Conservation (phyloP, 2,797 vertebrate species). For the Carduelis carduelis region DNA sequence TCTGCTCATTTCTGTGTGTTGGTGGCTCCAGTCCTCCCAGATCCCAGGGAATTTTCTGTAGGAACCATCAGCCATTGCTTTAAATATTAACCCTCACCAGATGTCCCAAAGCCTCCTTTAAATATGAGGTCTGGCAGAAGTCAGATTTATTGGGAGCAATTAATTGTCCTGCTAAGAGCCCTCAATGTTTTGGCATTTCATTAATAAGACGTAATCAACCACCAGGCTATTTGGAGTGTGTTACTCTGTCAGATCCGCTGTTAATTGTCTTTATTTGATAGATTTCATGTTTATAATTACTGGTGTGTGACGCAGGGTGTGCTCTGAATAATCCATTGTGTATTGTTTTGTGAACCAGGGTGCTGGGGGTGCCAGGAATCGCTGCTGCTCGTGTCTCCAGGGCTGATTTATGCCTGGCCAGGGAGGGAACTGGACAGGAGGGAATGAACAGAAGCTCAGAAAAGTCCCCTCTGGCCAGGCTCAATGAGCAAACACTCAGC, state of each 20-base stretch:
- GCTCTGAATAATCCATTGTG: conserved; percentile 63
- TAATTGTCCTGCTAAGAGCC: conserved; percentile 23
- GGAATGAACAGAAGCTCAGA: background rate
- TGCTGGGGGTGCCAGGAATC: background rate
- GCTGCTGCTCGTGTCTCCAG: background rate
- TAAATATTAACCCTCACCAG: conserved; percentile 37
- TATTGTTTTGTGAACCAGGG: conserved; percentile 17
- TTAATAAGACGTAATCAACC: conserved; percentile 23
- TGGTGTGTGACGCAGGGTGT: conserved; percentile 37
- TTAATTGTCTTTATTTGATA: conserved; percentile 53
- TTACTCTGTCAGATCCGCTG: conserved; percentile 38
- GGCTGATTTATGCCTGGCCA: background rate
- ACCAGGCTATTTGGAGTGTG: conserved; percentile 13
- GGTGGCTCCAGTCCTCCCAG: background rate
- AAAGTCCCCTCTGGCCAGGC: background rate
- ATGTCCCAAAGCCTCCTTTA: conserved; percentile 1
- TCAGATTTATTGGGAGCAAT: conserved; percentile 24
- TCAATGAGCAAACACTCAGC: background rate
- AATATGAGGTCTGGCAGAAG: background rate
- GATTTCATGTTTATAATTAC: conserved; percentile 59
- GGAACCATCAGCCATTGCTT: background rate
- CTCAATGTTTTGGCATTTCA: conserved; percentile 45
- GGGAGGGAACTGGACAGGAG: background rate
- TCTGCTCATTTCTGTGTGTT: background rate
- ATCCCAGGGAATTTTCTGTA: background rate